phyloP scores from a whole-genome alignment of 1,140 invertebrate species.

The Papilio dardanus region DNA sequence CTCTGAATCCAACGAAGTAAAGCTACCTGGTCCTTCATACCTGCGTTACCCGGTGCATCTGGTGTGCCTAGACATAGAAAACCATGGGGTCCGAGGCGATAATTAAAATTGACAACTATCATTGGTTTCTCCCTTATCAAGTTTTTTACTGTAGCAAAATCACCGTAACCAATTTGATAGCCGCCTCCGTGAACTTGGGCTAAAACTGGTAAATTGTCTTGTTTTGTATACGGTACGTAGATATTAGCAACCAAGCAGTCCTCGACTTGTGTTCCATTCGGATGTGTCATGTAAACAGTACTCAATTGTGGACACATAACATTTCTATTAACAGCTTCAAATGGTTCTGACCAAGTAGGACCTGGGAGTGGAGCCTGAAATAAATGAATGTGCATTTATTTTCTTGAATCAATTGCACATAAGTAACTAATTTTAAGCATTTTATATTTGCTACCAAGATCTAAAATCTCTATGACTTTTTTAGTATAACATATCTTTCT shows the following conservation, averaged over 20 bases:
- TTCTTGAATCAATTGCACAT: too few relatives aligned
- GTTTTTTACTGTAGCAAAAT: conserved; percentile 39
- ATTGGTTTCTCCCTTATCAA: conserved; percentile 47
- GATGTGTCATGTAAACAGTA: neutral
- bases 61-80: conserved; percentile 58
- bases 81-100: conserved; percentile 52
- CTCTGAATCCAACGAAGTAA: conserved; percentile 57
- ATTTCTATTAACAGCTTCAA: conserved; percentile 50
- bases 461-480: too few relatives aligned
- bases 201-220: conserved; percentile 54
- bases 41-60: conserved; percentile 57
- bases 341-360: conserved; percentile 50
- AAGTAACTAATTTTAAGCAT: too few relatives aligned
- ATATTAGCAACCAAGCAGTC: conserved; percentile 57
- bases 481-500: too few relatives aligned
- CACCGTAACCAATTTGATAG: conserved; percentile 45
- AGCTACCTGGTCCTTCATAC: conserved; percentile 61
- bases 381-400: too few relatives aligned
- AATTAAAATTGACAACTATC: conserved; percentile 55
- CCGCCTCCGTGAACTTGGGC: conserved; percentile 61
- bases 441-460: too few relatives aligned
- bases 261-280: conserved; percentile 42
- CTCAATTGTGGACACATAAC: conserved; percentile 57
- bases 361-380: conserved; percentile 55
- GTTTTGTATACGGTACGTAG: conserved; percentile 51